phyloP scores from a whole-genome alignment of 2,888 invertebrate genomes.

The Drosophila austrosaltans region DNA sequence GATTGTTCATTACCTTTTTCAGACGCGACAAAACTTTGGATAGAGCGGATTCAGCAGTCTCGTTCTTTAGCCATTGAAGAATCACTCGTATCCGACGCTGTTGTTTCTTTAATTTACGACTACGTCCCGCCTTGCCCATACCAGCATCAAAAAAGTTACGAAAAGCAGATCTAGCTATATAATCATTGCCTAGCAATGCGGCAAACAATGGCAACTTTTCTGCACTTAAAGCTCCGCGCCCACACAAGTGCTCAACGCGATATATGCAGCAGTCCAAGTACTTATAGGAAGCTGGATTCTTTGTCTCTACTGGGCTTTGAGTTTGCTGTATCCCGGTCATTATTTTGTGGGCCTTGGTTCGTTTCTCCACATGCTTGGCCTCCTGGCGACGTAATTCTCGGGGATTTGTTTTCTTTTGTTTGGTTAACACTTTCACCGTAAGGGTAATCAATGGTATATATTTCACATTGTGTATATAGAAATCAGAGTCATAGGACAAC shows the following conservation, averaged over 20 bases:
- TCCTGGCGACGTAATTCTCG: constrained; percentile 64
- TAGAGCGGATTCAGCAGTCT: constrained; percentile 88
- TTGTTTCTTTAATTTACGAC: constrained; percentile 84
- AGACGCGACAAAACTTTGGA: constrained; percentile 87
- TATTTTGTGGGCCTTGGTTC: constrained; percentile 73
- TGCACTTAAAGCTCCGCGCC: constrained; percentile 87
- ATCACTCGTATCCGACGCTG: constrained; percentile 89
- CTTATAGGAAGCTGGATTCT: constrained; percentile 68
- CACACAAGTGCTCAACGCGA: constrained; percentile 88
- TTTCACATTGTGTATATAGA: constrained; percentile 92
- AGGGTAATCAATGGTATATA: constrained; percentile 92
- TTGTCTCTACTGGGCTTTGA: neutral
- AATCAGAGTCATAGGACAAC: constrained; percentile 96
- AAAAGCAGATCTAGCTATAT: constrained; percentile 88
- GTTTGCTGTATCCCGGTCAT: constrained; percentile 57
- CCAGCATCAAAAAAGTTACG: constrained; percentile 88
- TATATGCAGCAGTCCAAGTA: constrained; percentile 88
- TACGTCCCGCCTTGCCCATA: constrained; percentile 75
- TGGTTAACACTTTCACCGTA: constrained; percentile 84
- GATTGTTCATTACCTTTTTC: constrained; percentile 82
- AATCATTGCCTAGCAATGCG: constrained; percentile 95
- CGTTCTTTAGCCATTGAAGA: constrained; percentile 90
- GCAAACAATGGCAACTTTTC: constrained; percentile 91
- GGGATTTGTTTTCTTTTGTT: constrained; percentile 47
- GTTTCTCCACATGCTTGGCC: constrained; percentile 79